These are phyloP conservation scores for Gymnobelideus leadbeateri DNA, from an alignment of 2,113 vertebrate species.

Conservation along the genomic window DNA sequence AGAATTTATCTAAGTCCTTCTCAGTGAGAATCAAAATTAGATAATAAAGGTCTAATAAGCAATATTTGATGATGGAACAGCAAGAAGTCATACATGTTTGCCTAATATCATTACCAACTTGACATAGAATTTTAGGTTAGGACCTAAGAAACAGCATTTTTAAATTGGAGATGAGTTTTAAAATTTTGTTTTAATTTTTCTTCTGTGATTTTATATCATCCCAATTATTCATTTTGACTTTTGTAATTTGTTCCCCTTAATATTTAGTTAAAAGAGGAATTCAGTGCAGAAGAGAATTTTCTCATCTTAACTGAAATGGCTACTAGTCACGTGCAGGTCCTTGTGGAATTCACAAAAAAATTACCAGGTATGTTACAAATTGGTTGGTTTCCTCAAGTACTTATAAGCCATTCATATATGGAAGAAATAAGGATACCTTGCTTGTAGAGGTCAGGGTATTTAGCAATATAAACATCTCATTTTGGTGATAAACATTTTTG, in stretches of 20 bases:
- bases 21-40: slow-evolving; percentile 56
- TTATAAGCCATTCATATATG: background rate
- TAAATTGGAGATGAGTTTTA: slow-evolving; percentile 5
- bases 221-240: slow-evolving; percentile 45
- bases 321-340: slow-evolving; percentile 96
- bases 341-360: slow-evolving; percentile 99
- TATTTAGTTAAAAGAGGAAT: slow-evolving; percentile 93
- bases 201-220: slow-evolving; percentile 52
- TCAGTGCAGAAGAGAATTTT: slow-evolving; percentile 96
- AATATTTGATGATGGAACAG: slow-evolving; percentile 16
- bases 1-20: slow-evolving; percentile 23
- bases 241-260: slow-evolving; percentile 71
- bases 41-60: slow-evolving; percentile 23
- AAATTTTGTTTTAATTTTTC: slow-evolving; percentile 11
- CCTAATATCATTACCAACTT: background rate
- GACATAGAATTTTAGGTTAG: background rate
- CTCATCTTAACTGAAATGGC: slow-evolving; percentile 97
- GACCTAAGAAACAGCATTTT: slow-evolving; percentile 39
- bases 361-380: slow-evolving; percentile 90
- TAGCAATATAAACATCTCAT: slow-evolving; percentile 25
- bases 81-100: slow-evolving; percentile 7
- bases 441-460: background rate
- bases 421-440: background rate
- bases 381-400: background rate
- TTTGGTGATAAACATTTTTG: background rate